Evolutionary conservation across 2,113 vertebrate genomes (phyloP), one percentile per base, ranked within the genome.

Genomic region (Tetrax tetrax): DNA sequence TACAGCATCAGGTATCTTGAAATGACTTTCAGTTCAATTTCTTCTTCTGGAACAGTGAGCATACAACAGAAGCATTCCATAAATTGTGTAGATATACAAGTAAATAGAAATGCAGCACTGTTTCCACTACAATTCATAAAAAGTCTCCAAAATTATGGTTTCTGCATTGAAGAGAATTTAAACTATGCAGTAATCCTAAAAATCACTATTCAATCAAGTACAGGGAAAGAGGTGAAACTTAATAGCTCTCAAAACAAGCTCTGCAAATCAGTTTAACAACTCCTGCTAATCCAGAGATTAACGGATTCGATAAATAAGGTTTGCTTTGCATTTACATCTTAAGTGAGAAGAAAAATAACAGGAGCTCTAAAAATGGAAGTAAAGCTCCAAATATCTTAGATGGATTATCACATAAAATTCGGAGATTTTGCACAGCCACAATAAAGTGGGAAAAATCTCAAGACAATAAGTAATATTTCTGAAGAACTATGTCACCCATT

Each of bases 221-320:
- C 4, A 6, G 19, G 22, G 79, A 92, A 88, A 90, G 47, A 81
- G 41, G 51, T 70, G 38, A 91, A 83, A 72, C 7, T 31, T 70
- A 74, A 57, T 7, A 77, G 53, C 61, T 78, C 53, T 78, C 54
- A 91, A 75, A 91, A 77, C 51, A 84, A 87, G n/a, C 28, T 86
- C 72, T 70, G 45, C n/a, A 92, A 76, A 83, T 90, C 71, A 94
- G 38, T 78, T 93, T 87, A 92, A 77, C 41, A 74, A 35, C 37
- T 63, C 38, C 29, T 12, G 21, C 43, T 95, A 93, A 96, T 95
- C 76, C 65, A 83, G 77, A 90, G 81, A 80, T 68, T 77, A 82
- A 85, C 28, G 60, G 38, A 69, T 63, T 45, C 1, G 3, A 75
- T 78, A 82, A 83, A 77, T 10, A 41, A 53, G 17, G 41, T 61